Conservation (phyloP, 92 coral and sea anemone species). For the Desmophyllum pertusum region DNA sequence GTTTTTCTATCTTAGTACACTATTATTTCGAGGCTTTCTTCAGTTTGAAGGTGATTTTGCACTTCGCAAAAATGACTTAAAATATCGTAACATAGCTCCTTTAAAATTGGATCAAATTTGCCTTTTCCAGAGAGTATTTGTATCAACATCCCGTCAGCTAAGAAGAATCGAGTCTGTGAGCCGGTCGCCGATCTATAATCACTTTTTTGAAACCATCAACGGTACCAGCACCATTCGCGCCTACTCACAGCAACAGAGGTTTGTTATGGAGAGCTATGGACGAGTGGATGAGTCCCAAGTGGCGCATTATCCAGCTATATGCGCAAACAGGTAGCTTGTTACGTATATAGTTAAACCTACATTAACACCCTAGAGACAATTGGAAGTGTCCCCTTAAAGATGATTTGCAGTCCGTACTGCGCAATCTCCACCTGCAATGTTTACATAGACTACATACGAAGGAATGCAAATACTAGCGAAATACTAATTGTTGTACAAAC, state of each 20-base stretch:
- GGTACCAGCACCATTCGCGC: slow-evolving; percentile 83
- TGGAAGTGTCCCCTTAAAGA: no score
- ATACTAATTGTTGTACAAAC: no score
- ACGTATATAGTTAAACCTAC: neutral
- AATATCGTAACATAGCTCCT: no score
- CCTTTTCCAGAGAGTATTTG: slow-evolving; percentile 64
- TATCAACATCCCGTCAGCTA: slow-evolving; percentile 79
- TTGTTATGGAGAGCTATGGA: slow-evolving; percentile 61
- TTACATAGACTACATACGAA: no score
- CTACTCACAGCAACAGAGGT: slow-evolving; percentile 72
- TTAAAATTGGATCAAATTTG: no score
- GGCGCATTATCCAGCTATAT: slow-evolving; percentile 71
- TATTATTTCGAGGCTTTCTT: no score
- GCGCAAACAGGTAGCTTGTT: slow-evolving; percentile 66
- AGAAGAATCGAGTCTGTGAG: slow-evolving; percentile 80
- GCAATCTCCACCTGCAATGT: no score
- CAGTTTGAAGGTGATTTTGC: no score
- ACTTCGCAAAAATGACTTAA: no score
- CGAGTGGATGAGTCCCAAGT: slow-evolving; percentile 70
- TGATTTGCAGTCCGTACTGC: no score
- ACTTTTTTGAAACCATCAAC: slow-evolving; percentile 77
- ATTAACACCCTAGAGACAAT: neutral
- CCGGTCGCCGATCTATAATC: slow-evolving; percentile 83
- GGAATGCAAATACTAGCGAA: no score
- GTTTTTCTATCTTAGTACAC: no score